Evolutionary conservation across 2,797 vertebrate species (phyloP), one percentile per base, ranked within the genome.

Genomic region (Halcyon chelicuti): DNA sequence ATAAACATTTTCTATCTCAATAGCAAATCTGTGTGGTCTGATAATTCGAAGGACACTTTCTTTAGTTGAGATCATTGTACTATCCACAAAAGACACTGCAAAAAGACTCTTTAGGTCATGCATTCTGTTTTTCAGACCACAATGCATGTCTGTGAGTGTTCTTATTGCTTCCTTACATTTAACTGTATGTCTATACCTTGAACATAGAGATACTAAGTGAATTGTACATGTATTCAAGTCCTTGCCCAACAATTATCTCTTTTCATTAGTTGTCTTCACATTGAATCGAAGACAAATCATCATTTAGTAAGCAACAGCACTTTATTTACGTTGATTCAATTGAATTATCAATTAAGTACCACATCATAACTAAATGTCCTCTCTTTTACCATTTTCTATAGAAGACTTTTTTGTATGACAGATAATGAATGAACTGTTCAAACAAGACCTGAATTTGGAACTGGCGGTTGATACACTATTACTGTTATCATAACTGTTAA

Each of bases 1-100:
- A 67, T 75, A 97, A 97, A 97, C 63, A 58, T 73, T 92, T 63
- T 23, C 26, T 35, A 60, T 28, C 71, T 77, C 60, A 58, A 33
- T 4, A 61, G 68, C 19, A 82, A 66, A 78, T 52, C 40, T 61
- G 7, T 3, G 14, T 92, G 65, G 35, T 51, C 67, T 49, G 31
- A 35, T 85, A 68, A 93, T 67, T 92, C 63, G 79, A 51, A 78
- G 19, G 3, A 35, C 42, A 33, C 62, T 65, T 74, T 29, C 72
- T 74, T 79, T 33, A 63, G 42, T n/a, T 80, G 58, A 90, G 63
- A 76, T 51, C 57, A 62, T 39, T 54, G 31, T 46, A 73, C 40
- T 40, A 72, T 5, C 76, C 51, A 66, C 26, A 62, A 91, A 90
- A 72, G 61, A 49, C 28, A 70, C 11, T 13, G 47, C 25, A 82